phyloP scores from a whole-genome alignment of 2,797 vertebrate genomes.

The Sebastes steindachneri region DNA sequence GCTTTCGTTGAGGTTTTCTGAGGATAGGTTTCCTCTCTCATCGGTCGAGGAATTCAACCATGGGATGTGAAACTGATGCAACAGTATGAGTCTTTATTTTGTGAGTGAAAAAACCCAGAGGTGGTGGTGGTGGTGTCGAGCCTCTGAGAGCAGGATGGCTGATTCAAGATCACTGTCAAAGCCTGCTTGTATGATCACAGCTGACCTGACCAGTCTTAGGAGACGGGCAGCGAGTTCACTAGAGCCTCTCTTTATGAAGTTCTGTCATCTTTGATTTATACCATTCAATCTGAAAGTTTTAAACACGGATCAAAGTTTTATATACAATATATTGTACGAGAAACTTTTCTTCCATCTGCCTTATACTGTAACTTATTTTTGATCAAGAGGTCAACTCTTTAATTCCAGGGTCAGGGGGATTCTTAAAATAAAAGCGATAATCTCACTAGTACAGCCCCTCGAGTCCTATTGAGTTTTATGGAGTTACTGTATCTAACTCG shows the following conservation, averaged over 20 bases:
- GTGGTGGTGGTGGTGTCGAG: background rate
- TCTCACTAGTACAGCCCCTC: background rate
- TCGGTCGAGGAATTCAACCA: slow-evolving; percentile 41
- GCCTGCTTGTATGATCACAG: slow-evolving; percentile 1
- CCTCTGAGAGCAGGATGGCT: background rate
- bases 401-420: background rate
- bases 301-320: background rate
- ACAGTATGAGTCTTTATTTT: slow-evolving; percentile 47
- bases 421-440: slow-evolving; percentile 47
- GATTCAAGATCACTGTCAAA: background rate
- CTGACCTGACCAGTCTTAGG: background rate
- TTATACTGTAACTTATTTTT: background rate
- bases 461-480: slow-evolving; percentile 31
- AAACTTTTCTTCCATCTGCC: background rate
- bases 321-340: background rate
- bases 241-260: background rate
- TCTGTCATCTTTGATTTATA: slow-evolving; percentile 1
- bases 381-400: background rate
- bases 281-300: slow-evolving; percentile 16
- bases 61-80: slow-evolving; percentile 44
- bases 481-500: slow-evolving; percentile 26
- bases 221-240: background rate
- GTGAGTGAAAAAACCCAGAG: slow-evolving; percentile 20
- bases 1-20: slow-evolving; percentile 60
- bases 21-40: slow-evolving; percentile 51